phyloP scores from a whole-genome alignment of 2,113 vertebrate species.

The Benitochromis conjunctus region DNA sequence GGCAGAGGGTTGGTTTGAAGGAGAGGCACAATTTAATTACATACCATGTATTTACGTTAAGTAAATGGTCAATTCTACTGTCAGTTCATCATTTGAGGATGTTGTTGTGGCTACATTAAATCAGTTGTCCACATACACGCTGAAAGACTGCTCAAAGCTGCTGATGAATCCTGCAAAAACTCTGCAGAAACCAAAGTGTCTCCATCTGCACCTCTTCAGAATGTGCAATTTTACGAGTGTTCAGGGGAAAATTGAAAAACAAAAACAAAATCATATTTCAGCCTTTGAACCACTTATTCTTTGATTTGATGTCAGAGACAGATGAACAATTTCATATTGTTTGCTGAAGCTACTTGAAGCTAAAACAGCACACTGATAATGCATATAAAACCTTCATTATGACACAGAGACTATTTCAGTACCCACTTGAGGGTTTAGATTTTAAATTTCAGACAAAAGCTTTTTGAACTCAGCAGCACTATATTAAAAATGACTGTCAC shows the following conservation, averaged over 20 bases:
- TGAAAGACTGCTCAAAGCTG: background rate
- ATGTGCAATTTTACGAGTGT: background rate
- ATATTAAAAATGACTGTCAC: background rate
- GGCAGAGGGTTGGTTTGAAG: background rate
- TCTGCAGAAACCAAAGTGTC: background rate
- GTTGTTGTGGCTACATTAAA: background rate
- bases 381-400: background rate
- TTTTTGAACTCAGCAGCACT: background rate
- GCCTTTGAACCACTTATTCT: background rate
- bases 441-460: background rate
- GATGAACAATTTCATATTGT: background rate
- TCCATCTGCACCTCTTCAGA: background rate
- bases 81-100: background rate
- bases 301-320: background rate
- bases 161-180: background rate
- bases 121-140: background rate
- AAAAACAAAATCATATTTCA: background rate
- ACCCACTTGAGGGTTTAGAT: background rate
- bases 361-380: background rate
- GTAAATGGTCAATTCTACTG: background rate
- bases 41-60: background rate
- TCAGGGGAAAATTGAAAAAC: accelerated
- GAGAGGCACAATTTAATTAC: background rate
- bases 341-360: background rate
- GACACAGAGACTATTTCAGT: background rate